A percentile compares a stretch with the other conserved stretches of the same genome.
These are phyloP conservation scores for Aleiodes testaceus DNA, from an alignment of 2,888 invertebrate genomes.

Conservation along the genomic window DNA sequence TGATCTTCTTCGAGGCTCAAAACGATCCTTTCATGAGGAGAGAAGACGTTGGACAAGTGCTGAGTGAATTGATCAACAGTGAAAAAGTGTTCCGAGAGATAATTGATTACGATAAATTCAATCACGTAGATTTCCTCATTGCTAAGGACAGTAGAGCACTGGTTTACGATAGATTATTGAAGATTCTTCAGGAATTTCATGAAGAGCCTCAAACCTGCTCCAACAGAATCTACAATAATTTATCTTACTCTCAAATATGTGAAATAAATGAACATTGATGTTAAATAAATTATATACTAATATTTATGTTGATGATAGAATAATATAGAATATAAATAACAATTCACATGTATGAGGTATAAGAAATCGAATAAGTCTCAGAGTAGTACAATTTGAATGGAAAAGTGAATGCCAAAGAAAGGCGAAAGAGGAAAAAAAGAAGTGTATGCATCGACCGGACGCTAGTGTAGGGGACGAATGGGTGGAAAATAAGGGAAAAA, in stretches of 20 bases:
- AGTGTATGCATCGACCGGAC: slow-evolving; percentile 34
- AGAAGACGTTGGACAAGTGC: neutral
- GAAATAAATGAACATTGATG: too few species aligned
- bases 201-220: neutral
- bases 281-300: neutral
- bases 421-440: slow-evolving; percentile 8
- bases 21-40: neutral
- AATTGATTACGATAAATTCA: neutral
- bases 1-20: neutral
- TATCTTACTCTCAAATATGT: too few species aligned
- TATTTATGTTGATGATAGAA: slow-evolving; percentile 1
- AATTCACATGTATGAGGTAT: neutral
- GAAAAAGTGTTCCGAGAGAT: neutral
- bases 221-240: neutral
- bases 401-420: slow-evolving; percentile 13
- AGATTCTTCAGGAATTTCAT: slow-evolving; percentile 12
- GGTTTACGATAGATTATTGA: slow-evolving; percentile 8
- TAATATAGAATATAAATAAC: slow-evolving; percentile 11
- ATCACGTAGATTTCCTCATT: neutral
- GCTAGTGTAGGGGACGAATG: neutral
- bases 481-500: slow-evolving; percentile 37
- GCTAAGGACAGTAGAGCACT: neutral
- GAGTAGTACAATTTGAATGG: slow-evolving; percentile 27
- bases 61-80: neutral
- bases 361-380: slow-evolving; percentile 28